A percentile compares a stretch with the other conserved stretches of the same genome.
These are phyloP conservation scores for Bufotes viridis DNA, from an alignment of 2,797 vertebrate species.

Conservation along the genomic window DNA sequence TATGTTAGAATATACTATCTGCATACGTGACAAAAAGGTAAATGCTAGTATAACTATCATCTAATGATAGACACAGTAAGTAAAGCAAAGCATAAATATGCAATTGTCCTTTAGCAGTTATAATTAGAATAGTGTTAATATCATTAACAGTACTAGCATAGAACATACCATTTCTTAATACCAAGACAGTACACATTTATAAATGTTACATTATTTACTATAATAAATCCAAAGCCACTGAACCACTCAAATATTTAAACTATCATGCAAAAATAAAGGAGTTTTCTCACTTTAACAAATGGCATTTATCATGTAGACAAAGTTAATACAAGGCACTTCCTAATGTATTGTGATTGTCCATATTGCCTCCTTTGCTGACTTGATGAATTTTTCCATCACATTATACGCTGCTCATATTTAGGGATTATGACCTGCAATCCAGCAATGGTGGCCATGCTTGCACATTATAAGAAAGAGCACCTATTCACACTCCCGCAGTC, in stretches of 20 bases:
- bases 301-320: no score
- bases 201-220: background rate
- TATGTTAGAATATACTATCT: slow-evolving; percentile 21
- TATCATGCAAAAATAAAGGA: background rate
- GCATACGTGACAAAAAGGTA: slow-evolving; percentile 37
- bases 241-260: background rate
- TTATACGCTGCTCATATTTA: no score
- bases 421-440: no score
- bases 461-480: no score
- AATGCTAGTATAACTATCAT: slow-evolving; percentile 35
- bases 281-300: no score
- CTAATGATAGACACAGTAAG: slow-evolving; percentile 42
- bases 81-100: slow-evolving; percentile 39
- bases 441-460: no score
- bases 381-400: no score
- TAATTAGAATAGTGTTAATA: slow-evolving; percentile 22
- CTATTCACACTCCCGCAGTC: no score
- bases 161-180: slow-evolving; percentile 19
- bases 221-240: background rate
- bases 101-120: slow-evolving; percentile 26
- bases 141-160: slow-evolving; percentile 21
- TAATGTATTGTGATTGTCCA: no score
- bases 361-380: no score
- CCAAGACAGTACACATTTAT: background rate
- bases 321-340: no score